Evolutionary conservation across 2,797 vertebrate species (phyloP).

Genomic region (Rhynchonycteris naso): DNA sequence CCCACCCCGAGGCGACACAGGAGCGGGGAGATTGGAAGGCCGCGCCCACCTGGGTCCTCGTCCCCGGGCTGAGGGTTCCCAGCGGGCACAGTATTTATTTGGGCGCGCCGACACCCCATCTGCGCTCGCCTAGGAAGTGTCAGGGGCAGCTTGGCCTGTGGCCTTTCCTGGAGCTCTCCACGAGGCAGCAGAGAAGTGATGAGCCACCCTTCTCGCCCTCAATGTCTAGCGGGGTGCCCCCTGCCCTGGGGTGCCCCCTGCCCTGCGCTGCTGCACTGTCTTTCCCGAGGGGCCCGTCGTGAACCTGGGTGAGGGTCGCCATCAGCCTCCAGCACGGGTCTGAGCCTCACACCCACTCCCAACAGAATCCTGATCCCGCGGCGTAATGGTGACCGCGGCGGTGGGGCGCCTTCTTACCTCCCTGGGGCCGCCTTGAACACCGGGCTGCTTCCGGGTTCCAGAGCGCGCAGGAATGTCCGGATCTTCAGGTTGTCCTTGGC

Average conservation of each 20-base stretch:
- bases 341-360: background rate
- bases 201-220: background rate
- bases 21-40: background rate
- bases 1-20: background rate
- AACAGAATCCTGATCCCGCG: too few relatives aligned
- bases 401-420: too few relatives aligned
- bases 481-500: background rate
- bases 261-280: background rate
- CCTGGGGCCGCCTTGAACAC: background rate
- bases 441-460: background rate
- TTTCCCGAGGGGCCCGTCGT: background rate
- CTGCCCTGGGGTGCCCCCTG: rapidly evolving
- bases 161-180: background rate
- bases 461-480: background rate
- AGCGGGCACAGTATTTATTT: background rate
- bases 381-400: too few relatives aligned
- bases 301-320: background rate
- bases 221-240: too few relatives aligned
- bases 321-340: background rate
- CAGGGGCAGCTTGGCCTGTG: too few relatives aligned
- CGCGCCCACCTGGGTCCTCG: background rate
- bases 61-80: background rate
- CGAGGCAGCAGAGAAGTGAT: too few relatives aligned
- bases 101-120: background rate
- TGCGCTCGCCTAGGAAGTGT: background rate